Evolutionary conservation across 2,113 vertebrate species (phyloP), one percentile per base, ranked within the genome.

Genomic region (Erinaceus europaeus): DNA sequence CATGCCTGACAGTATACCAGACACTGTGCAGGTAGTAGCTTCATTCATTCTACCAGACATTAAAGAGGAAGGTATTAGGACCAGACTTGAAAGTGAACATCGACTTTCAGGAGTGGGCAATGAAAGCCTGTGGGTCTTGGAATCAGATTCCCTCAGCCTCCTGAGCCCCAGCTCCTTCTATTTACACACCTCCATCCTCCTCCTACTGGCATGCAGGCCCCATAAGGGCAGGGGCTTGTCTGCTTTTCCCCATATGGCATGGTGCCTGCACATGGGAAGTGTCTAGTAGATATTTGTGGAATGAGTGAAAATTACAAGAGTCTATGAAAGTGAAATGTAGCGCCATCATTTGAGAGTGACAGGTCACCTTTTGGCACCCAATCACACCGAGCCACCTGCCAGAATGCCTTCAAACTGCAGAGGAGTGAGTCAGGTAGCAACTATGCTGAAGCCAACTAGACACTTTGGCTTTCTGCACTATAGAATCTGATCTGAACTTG

Each of bases 1-100:
- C 40, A 1, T 1, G 0, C 46, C 38, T 3, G 6, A 29, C 0
- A 0, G 36, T 13, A 6, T 2, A 12, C 20, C 42, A 32, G 25
- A 48, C 50, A 7, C 15, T 2, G 0, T 1, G 3, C 2, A 25
- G 50, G 14, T 13, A 2, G 32, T 4, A 6, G 18, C 72, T 57
- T 52, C 50, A 8, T 36, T 4, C 4, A 32, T 32, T 53, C 72
- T 42, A 55, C 57, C 29, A 29, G 34, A 52, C 59, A 68, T 64
- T 44, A 0, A 0, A 81, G 55, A 53, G 40, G 4, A 9, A 42
- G 17, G 25, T 20, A 36, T 13, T 11, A 25, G 75, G 38, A 18
- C 42, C 53, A 61, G 53, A n/a, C 64, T 55, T 21, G 15, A 52
- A 72, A 36, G 27, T 25, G 17, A 10, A 52, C 38, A 2, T 8